Evolutionary conservation across 2,888 invertebrate genomes (phyloP), one percentile per base, ranked within the genome.

Genomic region (Temnothorax rugatulus): DNA sequence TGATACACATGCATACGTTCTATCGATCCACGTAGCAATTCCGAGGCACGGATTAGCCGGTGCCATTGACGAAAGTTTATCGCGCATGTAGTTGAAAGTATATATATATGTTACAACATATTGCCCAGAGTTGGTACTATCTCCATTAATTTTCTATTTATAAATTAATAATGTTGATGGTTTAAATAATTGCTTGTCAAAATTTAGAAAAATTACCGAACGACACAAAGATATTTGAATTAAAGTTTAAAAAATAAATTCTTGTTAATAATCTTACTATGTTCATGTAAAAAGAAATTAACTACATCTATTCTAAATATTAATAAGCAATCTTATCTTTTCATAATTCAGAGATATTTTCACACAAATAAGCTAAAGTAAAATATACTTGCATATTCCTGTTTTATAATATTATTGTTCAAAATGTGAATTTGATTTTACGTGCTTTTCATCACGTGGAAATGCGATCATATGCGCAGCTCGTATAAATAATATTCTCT

Each of bases 1-100:
- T 71, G 34, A 59, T 59, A 71, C 47, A 44, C 47, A 44, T 71
- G n/a, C 47, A 50, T 50, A 64, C n/a, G 9, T 69, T 81, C 8
- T 44, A 77, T 77, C 47, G 71, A 81, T 81, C 50, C 59, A 25
- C 25, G 4, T 50, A 25, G 38, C 47, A 71, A 79, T 71, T 59
- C 25, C 18, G 71, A 64, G 41, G 11, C n/a, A 44, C 15, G 18
- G 41, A 29, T 64, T 76, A 52, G 68, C 44, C 29, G 29, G 44
- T 38, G 71, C 34, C 34, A 71, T 21, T 11, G 69, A 69, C 34
- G 8, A 47, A 59, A 71, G 47, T 79, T 71, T 50, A 59, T 79
- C 18, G 9, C 8, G 29, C 25, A n/a, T 34, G 34, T 18, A 47
- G 47, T 59, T 47, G 47, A 57, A 79, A 71, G 18, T 38, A 18